Conservation (phyloP, 2,113 vertebrate species). For the Candoia aspera region DNA sequence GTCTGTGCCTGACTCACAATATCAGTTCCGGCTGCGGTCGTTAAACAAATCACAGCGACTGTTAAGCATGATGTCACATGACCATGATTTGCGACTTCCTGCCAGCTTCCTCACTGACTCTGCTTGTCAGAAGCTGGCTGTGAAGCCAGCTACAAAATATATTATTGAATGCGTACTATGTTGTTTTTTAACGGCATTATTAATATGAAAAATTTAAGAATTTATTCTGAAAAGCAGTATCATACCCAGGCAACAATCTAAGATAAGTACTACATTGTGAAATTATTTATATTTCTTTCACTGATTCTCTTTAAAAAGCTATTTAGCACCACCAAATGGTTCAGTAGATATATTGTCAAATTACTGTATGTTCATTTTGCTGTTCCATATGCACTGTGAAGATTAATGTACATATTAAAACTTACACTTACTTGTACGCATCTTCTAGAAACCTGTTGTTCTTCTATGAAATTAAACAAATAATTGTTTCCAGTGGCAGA, state of each 20-base stretch:
- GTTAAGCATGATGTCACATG: not conserved
- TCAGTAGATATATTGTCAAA: conserved; percentile 30
- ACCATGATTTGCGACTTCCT: not conserved
- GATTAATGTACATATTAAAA: conserved; percentile 12
- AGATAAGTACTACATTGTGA: not conserved
- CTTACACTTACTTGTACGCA: not conserved
- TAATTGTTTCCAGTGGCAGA: not conserved
- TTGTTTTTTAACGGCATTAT: not conserved
- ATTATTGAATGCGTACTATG: not conserved
- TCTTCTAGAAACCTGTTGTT: not conserved
- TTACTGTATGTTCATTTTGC: conserved; percentile 23
- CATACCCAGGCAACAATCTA: not conserved
- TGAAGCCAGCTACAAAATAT: not conserved
- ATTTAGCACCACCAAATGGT: conserved; percentile 59
- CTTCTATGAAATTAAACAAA: not conserved
- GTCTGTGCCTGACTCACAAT: not conserved
- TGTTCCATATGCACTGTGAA: not conserved
- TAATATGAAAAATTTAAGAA: not conserved
- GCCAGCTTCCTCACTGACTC: not conserved
- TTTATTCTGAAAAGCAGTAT: conserved; percentile 2
- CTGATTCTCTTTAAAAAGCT: conserved; percentile 44
- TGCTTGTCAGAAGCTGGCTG: not conserved
- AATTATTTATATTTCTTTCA: conserved; percentile 10
- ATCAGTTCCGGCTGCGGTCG: not conserved
- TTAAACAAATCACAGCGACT: not conserved